Evolutionary conservation across 2,797 vertebrate genomes (phyloP), one percentile per base, ranked within the genome.

Genomic region (Urophycis tenuis): DNA sequence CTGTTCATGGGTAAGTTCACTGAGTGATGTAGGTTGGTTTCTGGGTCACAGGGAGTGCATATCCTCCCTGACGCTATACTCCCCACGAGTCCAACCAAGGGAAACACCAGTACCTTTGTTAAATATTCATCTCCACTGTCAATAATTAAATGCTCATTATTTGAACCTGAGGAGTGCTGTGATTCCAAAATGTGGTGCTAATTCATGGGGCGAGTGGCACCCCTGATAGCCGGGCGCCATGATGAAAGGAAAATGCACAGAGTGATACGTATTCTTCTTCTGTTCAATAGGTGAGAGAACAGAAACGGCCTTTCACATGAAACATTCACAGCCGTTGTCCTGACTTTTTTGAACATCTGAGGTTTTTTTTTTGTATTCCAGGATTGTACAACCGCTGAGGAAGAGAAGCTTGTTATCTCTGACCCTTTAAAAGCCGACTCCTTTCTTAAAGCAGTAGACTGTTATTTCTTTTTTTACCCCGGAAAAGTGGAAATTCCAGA

Each of bases 71-170:
- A 90, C 91, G 88, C 85, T 85, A 29, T 67, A 82, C 87, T 90
- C 85, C 87, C 88, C 80, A 85, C 89, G 87, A 91, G 89, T 84
- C 92, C 88, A 93, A 91, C 92, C 93, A 90, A 92, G 90, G 81
- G 87, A 94, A 94, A 90, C 90, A 89, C 92, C 90, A 92, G 91
- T 90, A 89, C 94, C 93, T 94, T 93, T 94, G 94, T 97, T 94
- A 97, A 98, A 96, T 92, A 97, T 98, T 95, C 93, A 98, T 96
- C 94, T 91, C 91, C 94, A 91, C 94, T 96, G 96, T 98, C 96
- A 97, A 97, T 98, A 98, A 98, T 97, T 98, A 96, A 98, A 95
- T 94, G 94, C 95, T 98, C 95, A 98, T 98, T 97, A 97, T 97
- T 96, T 97, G 94, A 96, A 96, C 93, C 95, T 93, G 94, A 96